Percentiles rank a stretch among this genome's conserved stretches.
Conservation (phyloP, 2,797 vertebrate genomes). For the Chlorospingus flavigularis region DNA sequence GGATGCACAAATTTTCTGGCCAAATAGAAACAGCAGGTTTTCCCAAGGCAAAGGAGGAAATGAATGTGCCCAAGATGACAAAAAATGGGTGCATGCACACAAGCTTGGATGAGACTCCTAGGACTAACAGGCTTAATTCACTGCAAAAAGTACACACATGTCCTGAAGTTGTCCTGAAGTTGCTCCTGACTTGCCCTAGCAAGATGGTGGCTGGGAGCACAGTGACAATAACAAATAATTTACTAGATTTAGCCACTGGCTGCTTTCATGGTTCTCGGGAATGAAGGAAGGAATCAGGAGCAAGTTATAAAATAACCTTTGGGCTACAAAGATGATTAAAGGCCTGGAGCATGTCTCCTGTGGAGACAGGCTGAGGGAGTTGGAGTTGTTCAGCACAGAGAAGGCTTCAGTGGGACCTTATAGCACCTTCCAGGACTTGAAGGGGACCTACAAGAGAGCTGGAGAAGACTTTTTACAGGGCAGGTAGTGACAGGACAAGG, state of each 20-base stretch:
- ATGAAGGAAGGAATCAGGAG: not conserved
- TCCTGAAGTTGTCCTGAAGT: not conserved
- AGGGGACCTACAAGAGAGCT: not conserved
- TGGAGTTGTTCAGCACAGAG: not conserved
- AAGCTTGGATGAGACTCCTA: not conserved
- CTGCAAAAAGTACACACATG: not conserved
- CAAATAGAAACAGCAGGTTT: not conserved
- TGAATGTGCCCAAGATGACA: fast-evolving
- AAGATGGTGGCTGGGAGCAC: not conserved
- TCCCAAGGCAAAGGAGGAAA: not conserved
- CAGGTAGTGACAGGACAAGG: not conserved
- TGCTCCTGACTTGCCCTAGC: not conserved
- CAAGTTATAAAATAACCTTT: not conserved
- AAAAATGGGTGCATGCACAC: not conserved
- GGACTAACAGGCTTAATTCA: not conserved
- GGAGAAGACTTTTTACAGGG: not conserved
- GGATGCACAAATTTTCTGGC: not conserved
- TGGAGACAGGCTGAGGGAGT: not conserved
- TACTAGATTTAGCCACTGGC: not conserved
- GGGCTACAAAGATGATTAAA: not conserved
- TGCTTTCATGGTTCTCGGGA: not conserved
- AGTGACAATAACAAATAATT: not conserved
- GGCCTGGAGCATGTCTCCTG: not conserved
- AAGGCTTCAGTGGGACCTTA: not conserved
- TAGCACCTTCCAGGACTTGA: not conserved